A percentile compares a stretch with the other conserved stretches of the same genome.
These are phyloP conservation scores for Aleiodes leptofemur DNA, from an alignment of 2,888 invertebrate genomes.

Conservation along the genomic window DNA sequence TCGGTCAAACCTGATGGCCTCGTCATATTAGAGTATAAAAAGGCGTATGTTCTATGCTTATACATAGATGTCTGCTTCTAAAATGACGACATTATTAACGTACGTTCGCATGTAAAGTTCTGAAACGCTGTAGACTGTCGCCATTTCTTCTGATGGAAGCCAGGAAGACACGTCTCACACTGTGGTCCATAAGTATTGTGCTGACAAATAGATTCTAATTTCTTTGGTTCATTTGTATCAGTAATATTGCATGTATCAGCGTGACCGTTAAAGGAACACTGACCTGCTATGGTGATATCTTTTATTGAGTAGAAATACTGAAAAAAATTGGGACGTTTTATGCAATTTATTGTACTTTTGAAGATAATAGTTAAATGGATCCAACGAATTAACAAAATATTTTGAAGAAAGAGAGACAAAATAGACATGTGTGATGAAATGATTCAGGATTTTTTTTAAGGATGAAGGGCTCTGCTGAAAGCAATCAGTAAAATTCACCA, in stretches of 20 bases:
- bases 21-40: slow-evolving; percentile 1
- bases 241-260: slow-evolving; percentile 93
- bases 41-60: too few species aligned
- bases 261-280: slow-evolving; percentile 99
- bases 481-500: too few species aligned
- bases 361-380: too few species aligned
- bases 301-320: slow-evolving; percentile 99
- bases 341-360: too few species aligned
- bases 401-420: too few species aligned
- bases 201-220: slow-evolving; percentile 94
- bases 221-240: slow-evolving; percentile 86
- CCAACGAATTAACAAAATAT: too few species aligned
- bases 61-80: too few species aligned
- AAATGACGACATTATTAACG: slow-evolving; percentile 76
- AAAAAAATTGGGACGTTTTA: too few species aligned
- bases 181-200: slow-evolving; percentile 98
- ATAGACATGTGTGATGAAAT: too few species aligned
- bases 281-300: slow-evolving; percentile 98
- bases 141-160: slow-evolving; percentile 97
- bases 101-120: slow-evolving; percentile 96
- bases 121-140: slow-evolving; percentile 89
- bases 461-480: too few species aligned
- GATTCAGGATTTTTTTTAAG: too few species aligned
- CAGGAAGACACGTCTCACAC: slow-evolving; percentile 94
- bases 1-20: background rate